Conservation (phyloP, 1,140 invertebrate genomes). For the Diuraphis noxia region DNA sequence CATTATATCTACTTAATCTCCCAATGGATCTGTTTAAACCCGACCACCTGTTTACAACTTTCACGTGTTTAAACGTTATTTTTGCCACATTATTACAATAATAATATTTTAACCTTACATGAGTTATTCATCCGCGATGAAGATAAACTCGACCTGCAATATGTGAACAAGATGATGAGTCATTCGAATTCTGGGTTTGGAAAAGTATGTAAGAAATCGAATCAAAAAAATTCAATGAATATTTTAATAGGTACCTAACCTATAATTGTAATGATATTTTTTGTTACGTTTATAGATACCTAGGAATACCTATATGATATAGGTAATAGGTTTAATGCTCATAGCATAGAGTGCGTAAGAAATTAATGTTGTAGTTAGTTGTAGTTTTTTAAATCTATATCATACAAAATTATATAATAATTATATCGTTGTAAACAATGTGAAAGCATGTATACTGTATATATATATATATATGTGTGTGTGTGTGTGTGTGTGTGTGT, state of each 20-base stretch:
- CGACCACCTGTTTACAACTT: background rate
- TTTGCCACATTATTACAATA: background rate
- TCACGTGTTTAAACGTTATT: background rate
- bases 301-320: no score
- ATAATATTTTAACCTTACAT: background rate
- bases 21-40: background rate
- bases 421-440: background rate
- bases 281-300: background rate
- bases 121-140: background rate
- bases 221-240: background rate
- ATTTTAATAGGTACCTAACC: no score
- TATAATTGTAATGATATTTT: background rate
- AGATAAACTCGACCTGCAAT: background rate
- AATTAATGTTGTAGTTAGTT: background rate
- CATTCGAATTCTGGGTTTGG: background rate
- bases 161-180: background rate
- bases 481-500: no score
- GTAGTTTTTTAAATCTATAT: background rate
- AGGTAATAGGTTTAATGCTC: background rate
- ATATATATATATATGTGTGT: no score
- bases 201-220: background rate
- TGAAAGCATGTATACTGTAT: background rate
- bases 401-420: background rate
- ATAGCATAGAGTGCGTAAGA: background rate
- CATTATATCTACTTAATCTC: background rate